Evolutionary conservation across 2,797 vertebrate species (phyloP).

Genomic region (Falco novaeseelandiae): DNA sequence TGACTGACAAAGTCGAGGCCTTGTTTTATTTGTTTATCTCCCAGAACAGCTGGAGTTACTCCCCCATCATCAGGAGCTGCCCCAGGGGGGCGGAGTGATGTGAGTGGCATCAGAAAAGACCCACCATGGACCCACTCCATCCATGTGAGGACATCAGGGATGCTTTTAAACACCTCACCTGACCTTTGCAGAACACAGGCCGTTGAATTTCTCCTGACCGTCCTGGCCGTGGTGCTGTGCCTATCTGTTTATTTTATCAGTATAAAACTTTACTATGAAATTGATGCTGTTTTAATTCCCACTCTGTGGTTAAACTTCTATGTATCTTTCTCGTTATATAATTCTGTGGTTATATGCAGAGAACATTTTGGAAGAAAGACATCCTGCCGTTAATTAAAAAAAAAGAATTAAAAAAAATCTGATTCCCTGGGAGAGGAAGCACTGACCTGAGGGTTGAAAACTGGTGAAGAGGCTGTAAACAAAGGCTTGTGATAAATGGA

Average conservation of each 20-base stretch:
- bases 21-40: background rate
- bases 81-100: background rate
- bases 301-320: background rate
- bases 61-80: background rate
- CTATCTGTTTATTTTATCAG: background rate
- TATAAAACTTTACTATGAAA: background rate
- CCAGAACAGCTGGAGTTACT: background rate
- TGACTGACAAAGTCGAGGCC: background rate
- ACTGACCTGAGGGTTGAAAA: slow-evolving; percentile 16
- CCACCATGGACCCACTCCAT: background rate
- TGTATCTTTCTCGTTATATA: background rate
- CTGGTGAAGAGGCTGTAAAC: background rate
- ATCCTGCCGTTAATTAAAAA: slow-evolving; percentile 4
- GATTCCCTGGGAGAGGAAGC: background rate
- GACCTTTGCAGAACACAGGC: background rate
- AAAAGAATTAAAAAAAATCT: background rate
- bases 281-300: slow-evolving; percentile 15
- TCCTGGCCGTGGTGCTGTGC: background rate
- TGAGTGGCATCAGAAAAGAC: background rate
- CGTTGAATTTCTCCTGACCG: background rate
- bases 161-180: background rate
- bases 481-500: slow-evolving; percentile 51
- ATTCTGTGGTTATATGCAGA: slow-evolving; percentile 1
- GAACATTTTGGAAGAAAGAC: background rate
- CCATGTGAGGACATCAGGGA: background rate